Evolutionary conservation across 1,140 invertebrate genomes (phyloP), one percentile per base, ranked within the genome.

Genomic region (Euglossa dilemma): DNA sequence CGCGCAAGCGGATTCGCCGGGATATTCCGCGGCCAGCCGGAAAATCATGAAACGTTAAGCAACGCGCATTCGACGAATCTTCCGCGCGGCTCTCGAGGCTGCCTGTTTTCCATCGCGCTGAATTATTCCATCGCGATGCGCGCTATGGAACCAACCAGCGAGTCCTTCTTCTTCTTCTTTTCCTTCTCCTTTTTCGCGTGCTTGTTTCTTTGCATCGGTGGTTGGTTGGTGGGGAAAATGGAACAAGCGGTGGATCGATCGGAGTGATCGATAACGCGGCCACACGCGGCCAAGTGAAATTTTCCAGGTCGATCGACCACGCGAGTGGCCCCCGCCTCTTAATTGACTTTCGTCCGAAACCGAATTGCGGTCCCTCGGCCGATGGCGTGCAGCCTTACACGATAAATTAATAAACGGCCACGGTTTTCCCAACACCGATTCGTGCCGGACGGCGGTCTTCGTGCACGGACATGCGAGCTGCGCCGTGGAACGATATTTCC

Each of bases 321-420:
- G 36, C 52, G 64, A 69, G 25, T 20, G 28, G 73, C 12, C 20
- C 36, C 4, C 52, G 43, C 28, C 80, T 50, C 73, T 77, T 83
- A 83, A 83, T 83, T 83, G 80, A 83, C 80, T 83, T 77, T 77
- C 63, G 73, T 76, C 45, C 45, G 64, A 76, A 77, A 82, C 73
- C 64, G 63, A 77, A 83, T 83, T 77, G 80, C 80, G 74, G 74
- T 75, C 45, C 36, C 36, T n/a, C 28, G 25, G 4, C 12, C 54
- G n/a, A 77, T 54, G 47, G 28, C 50, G 73, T 52, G 61, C 64
- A 70, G 54, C 74, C 73, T 83, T 70, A 61, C 63, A 54, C 80
- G 54, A 61, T 69, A 77, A 83, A 77, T 83, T 83, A 83, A 83
- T 83, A 83, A 77, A 83, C 72, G 73, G 43, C 28, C 61, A 54